phyloP scores from a whole-genome alignment of 2,888 invertebrate genomes.

The Noctuana brunneofusca region DNA sequence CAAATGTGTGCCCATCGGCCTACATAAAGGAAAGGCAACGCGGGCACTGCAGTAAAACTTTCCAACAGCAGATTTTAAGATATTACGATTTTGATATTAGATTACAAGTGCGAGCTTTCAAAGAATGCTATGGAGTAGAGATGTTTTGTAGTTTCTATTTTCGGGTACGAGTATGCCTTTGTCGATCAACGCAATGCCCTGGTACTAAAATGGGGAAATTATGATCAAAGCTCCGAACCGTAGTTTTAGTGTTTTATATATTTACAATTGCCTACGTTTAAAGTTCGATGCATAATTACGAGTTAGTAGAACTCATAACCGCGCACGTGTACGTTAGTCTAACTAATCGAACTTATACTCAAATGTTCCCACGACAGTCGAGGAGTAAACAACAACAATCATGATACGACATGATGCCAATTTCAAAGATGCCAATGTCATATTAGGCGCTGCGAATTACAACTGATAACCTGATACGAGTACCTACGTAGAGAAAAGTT shows the following conservation, averaged over 20 bases:
- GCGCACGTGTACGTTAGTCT: constrained; percentile 36
- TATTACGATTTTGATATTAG: constrained; percentile 31
- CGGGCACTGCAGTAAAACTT: constrained; percentile 23
- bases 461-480: neutral
- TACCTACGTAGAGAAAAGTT: too few relatives aligned
- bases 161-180: constrained; percentile 22
- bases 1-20: constrained; percentile 23
- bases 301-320: constrained; percentile 11
- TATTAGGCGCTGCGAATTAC: constrained; percentile 4
- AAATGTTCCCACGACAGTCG: constrained; percentile 53
- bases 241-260: neutral
- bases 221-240: constrained; percentile 24
- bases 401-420: constrained; percentile 28
- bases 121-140: constrained; percentile 6
- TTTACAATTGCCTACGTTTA: too few relatives aligned
- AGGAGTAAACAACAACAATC: too few relatives aligned
- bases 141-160: constrained; percentile 30
- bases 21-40: constrained; percentile 27
- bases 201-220: constrained; percentile 31
- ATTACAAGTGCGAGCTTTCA: constrained; percentile 29
- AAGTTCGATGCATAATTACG: constrained; percentile 14
- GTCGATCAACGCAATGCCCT: constrained; percentile 22
- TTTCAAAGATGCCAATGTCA: constrained; percentile 22
- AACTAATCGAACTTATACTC: constrained; percentile 33
- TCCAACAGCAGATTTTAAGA: constrained; percentile 27